Evolutionary conservation across 2,797 vertebrate species (phyloP).

Genomic region (Strix occidentalis): DNA sequence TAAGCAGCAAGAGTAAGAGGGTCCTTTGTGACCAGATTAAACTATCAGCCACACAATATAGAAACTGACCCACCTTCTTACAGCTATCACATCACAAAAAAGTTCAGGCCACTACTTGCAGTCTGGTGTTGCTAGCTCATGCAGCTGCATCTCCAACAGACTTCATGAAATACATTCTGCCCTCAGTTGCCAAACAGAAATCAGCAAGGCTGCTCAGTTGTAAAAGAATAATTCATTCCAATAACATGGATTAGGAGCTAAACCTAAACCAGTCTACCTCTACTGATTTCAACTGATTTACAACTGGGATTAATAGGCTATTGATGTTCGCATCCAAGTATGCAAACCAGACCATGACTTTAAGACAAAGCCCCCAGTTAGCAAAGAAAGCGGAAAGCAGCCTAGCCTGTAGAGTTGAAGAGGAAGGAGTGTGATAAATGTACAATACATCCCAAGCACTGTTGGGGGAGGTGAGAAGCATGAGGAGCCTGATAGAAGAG

Average conservation of each 20-base stretch:
- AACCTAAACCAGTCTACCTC: neutral
- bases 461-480: rapidly evolving
- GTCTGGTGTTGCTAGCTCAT: neutral
- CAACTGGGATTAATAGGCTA: neutral
- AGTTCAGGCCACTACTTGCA: neutral
- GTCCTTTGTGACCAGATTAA: neutral
- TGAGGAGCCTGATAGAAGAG: neutral
- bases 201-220: neutral
- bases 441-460: neutral
- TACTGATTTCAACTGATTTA: neutral
- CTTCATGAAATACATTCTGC: neutral
- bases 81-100: neutral
- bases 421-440: neutral
- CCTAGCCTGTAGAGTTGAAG: neutral
- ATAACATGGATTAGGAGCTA: neutral
- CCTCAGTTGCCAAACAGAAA: neutral
- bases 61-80: neutral
- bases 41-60: neutral
- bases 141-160: neutral
- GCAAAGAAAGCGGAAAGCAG: neutral
- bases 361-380: neutral
- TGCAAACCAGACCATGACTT: neutral
- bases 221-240: neutral
- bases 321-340: neutral
- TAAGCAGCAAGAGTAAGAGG: neutral